Base-by-base conservation (phyloP, 2,797 vertebrate genomes). In the Setipinna tenuifilis region DNA sequence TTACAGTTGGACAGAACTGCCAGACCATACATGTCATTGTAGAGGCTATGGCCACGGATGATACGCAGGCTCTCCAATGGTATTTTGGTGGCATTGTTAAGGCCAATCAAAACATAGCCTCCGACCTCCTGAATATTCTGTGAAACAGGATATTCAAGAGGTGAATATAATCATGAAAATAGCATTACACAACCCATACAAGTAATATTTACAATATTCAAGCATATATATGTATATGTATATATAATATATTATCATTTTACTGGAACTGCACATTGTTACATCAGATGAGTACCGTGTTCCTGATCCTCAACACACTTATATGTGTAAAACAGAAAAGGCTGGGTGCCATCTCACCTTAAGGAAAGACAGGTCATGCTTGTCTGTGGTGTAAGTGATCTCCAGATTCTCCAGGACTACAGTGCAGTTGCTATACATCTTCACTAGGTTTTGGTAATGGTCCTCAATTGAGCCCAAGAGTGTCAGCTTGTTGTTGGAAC, bases 91-190 rank as follows among this genome's bases (percentile, higher is more conserved):
- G 94, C 97, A 0, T 92, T 92, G 93, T 99, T 99, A 84, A 99
- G 91, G 0, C 95, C 98, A 0, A 99, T 97, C 88, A 99, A 95
- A 54, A 99, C 98, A 0, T 99, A 98, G 68, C 98, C 98, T 0
- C 96, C 96, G 28, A 99, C 98, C 90, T 99, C 98, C 94, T 97
- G 96, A 88, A 99, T 99, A 0, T 95, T 96, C 98, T 99, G 88
- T 21, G 23, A 44, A 5, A 44, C 19, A 44, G 35, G 17, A 78
- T 21, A 41, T 78, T 44, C 14, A 71, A 14, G 11, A 28, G 28
- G 65, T 16, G 12, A 6, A 75, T 75, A 9, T 41, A 41, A 6
- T 19, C 68, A 75, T 17, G 19, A 17, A 78, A 35, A 7, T 35
- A 75, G 28, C 31, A 19, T 75, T 19, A 35, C 16, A 65, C 58